phyloP scores from a whole-genome alignment of 2,797 vertebrate genomes.

The Zenarchopterus dispar region DNA sequence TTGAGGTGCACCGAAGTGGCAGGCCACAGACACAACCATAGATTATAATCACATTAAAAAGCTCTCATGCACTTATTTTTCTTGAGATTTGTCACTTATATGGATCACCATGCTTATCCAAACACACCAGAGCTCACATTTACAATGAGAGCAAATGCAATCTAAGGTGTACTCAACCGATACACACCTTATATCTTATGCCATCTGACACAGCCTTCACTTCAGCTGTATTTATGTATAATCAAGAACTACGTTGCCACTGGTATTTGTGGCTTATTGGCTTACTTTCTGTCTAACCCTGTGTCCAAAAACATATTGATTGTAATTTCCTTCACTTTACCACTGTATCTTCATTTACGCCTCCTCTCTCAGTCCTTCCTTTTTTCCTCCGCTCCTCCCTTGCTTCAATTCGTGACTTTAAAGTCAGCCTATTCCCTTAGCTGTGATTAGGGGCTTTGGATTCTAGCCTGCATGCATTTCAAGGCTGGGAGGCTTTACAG shows the following conservation, averaged over 20 bases:
- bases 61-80: conserved; percentile 13
- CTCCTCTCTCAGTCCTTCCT: conserved; percentile 11
- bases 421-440: conserved; percentile 65
- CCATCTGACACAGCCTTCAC: conserved; percentile 24
- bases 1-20: conserved; percentile 76
- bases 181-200: conserved; percentile 2
- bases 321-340: conserved; percentile 17
- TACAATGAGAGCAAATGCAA: too few relatives aligned
- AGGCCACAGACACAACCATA: conserved; percentile 45
- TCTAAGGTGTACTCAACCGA: neutral
- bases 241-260: conserved; percentile 24
- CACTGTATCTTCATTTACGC: conserved; percentile 25
- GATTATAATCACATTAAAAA: conserved; percentile 24
- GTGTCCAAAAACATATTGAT: conserved; percentile 24
- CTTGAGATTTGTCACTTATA: conserved; percentile 15
- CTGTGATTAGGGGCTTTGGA: conserved; percentile 73
- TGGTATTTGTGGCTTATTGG: conserved; percentile 29
- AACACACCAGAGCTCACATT: conserved; percentile 4
- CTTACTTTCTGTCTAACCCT: conserved; percentile 15
- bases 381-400: conserved; percentile 24
- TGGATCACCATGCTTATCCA: neutral
- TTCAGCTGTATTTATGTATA: conserved; percentile 29
- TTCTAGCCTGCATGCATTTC: conserved; percentile 72
- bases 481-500: conserved; percentile 57
- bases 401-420: conserved; percentile 66